Evolutionary conservation across 2,888 invertebrate species (phyloP).

Genomic region (Synergus japonicus): DNA sequence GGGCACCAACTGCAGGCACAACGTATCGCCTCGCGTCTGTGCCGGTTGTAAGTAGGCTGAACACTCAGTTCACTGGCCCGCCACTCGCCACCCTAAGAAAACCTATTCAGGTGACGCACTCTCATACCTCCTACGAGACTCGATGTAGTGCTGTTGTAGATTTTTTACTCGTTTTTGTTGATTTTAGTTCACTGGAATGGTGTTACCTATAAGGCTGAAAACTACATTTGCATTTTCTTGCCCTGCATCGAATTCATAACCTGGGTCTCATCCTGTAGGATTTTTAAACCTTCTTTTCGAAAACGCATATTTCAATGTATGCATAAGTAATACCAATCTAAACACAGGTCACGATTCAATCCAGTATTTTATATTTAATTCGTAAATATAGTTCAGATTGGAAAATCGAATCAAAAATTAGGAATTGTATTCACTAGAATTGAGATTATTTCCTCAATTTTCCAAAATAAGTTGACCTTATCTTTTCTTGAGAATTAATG

Average conservation of each 20-base stretch:
- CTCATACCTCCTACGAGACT: conserved; percentile 72
- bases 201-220: conserved; percentile 55
- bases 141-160: conserved; percentile 74
- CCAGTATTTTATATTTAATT: neutral
- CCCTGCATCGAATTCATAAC: conserved; percentile 30
- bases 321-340: conserved; percentile 15
- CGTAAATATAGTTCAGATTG: no score
- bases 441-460: no score
- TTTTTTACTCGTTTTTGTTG: conserved; percentile 54
- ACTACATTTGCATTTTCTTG: conserved; percentile 27
- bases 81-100: conserved; percentile 82
- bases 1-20: conserved; percentile 77
- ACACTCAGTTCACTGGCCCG: conserved; percentile 81
- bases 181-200: conserved; percentile 66
- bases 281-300: neutral
- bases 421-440: no score
- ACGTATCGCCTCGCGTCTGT: conserved; percentile 91
- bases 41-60: conserved; percentile 89
- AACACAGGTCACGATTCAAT: conserved; percentile 31
- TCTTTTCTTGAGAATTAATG: no score
- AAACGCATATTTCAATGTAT: conserved; percentile 21
- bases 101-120: conserved; percentile 77
- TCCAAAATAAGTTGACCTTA: no score
- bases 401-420: no score
- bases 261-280: conserved; percentile 14